phyloP scores from a whole-genome alignment of 2,888 invertebrate species.

The Monopis laevigella region DNA sequence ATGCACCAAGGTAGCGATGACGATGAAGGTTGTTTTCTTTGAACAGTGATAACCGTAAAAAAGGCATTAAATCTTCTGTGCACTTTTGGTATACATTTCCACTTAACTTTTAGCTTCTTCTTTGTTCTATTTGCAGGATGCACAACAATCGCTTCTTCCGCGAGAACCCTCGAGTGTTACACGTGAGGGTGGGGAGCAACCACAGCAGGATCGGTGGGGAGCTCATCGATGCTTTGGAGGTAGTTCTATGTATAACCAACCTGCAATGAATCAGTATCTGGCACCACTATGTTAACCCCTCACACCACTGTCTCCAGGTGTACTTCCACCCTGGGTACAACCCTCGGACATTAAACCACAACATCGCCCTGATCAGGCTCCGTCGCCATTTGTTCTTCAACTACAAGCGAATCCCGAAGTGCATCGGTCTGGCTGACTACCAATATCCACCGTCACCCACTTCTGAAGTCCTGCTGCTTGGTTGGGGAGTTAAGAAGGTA shows the following conservation, averaged over 20 bases:
- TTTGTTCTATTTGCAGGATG: conserved; percentile 32
- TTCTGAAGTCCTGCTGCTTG: conserved; percentile 40
- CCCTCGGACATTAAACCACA: conserved; percentile 38
- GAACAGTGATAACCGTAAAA: no score
- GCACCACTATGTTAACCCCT: no score
- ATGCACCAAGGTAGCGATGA: no score
- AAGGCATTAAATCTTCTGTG: no score
- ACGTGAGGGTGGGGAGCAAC: conserved; percentile 49
- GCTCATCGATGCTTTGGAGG: conserved; percentile 43
- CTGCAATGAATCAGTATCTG: no score
- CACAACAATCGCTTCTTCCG: conserved; percentile 56
- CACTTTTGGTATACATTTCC: no score
- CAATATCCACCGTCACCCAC: conserved; percentile 28
- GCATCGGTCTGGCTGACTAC: conserved; percentile 33
- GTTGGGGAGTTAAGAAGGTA: conserved; percentile 57
- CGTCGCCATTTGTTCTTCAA: conserved; percentile 33
- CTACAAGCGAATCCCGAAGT: conserved; percentile 38
- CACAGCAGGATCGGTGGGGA: conserved; percentile 54
- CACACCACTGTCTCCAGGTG: no score
- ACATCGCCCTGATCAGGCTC: conserved; percentile 45
- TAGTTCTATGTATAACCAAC: no score
- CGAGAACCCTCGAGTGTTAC: conserved; percentile 43
- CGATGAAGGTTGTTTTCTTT: no score
- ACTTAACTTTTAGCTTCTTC: no score
- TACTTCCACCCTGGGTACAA: conserved; percentile 53